Percentiles rank a stretch among this genome's conserved stretches.
Conservation (phyloP, 2,888 invertebrate genomes). For the Chrysodeixis includens region DNA sequence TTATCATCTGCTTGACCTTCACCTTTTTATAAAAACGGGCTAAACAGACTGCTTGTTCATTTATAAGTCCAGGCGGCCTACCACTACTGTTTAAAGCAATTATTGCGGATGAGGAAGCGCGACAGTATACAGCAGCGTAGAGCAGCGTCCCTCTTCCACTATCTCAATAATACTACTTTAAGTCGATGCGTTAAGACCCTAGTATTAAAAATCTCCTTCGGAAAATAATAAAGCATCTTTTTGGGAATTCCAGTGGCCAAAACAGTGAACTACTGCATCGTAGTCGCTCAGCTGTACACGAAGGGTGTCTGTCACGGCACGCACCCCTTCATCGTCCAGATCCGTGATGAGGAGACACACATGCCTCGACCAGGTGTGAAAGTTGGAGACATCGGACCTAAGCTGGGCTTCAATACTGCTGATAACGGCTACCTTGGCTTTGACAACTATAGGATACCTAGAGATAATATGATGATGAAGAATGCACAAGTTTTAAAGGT, state of each 20-base stretch:
- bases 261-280: slow-evolving; percentile 96
- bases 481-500: slow-evolving; percentile 93
- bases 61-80: too few relatives aligned
- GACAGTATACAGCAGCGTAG: too few relatives aligned
- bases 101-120: too few relatives aligned
- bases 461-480: slow-evolving; percentile 96
- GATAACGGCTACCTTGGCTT: slow-evolving; percentile 98
- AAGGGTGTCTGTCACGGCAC: slow-evolving; percentile 94
- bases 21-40: too few relatives aligned
- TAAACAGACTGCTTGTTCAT: too few relatives aligned
- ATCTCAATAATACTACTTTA: too few relatives aligned
- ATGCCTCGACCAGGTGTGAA: slow-evolving; percentile 94
- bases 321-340: slow-evolving; percentile 96
- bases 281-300: slow-evolving; percentile 96
- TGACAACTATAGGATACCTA: slow-evolving; percentile 94
- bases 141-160: too few relatives aligned
- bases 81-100: too few relatives aligned
- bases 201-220: too few relatives aligned
- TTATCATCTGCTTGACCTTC: too few relatives aligned
- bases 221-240: neutral
- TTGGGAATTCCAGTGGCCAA: slow-evolving; percentile 93
- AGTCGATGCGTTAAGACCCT: too few relatives aligned
- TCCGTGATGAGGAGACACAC: slow-evolving; percentile 95
- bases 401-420: slow-evolving; percentile 95
- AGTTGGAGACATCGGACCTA: slow-evolving; percentile 97